Evolutionary conservation across 2,888 invertebrate genomes (phyloP).

Genomic region (Lutraria lutraria): DNA sequence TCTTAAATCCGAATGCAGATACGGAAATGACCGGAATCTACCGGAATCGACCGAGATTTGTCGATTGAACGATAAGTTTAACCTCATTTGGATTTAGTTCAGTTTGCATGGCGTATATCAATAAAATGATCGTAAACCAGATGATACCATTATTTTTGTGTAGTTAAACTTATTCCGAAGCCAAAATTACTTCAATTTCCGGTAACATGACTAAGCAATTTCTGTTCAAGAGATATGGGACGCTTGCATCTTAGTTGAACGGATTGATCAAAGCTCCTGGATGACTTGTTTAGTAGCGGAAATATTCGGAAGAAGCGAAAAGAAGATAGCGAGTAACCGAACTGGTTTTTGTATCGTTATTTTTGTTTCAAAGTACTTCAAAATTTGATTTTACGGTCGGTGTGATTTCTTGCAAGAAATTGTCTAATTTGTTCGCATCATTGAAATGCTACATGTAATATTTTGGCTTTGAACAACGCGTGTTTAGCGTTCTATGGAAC

Average conservation of each 20-base stretch:
- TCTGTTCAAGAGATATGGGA: neutral
- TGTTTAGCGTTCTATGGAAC: neutral
- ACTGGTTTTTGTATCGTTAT: neutral
- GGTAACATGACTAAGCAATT: slow-evolving; percentile 22
- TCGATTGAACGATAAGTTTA: no score
- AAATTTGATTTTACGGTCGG: neutral
- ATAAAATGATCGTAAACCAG: neutral
- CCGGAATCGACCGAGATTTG: no score
- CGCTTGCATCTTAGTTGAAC: neutral
- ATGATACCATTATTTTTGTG: neutral
- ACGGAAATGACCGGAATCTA: no score
- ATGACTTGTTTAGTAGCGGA: neutral
- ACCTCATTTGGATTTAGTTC: neutral
- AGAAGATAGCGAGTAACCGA: neutral
- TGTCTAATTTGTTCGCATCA: neutral
- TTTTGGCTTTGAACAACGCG: neutral
- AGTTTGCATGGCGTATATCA: neutral
- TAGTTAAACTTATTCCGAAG: neutral
- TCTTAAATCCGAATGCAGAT: no score
- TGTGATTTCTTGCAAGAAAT: no score
- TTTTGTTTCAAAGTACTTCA: neutral
- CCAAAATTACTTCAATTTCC: neutral
- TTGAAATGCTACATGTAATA: neutral
- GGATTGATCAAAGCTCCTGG: neutral
- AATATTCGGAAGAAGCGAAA: neutral